phyloP scores from a whole-genome alignment of 2,888 invertebrate genomes.

The Spodoptera exigua region DNA sequence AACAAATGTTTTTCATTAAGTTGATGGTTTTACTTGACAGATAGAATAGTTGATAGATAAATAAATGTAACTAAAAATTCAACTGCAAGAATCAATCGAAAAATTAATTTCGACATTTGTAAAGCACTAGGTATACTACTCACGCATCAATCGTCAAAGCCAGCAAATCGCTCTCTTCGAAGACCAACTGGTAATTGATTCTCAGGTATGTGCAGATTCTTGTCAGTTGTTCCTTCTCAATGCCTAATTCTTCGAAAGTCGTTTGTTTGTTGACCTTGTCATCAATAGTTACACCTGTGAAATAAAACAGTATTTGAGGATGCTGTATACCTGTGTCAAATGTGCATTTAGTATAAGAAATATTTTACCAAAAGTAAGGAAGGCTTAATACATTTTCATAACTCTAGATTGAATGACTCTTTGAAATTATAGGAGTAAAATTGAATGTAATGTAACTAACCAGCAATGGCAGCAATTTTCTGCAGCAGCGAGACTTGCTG shows the following conservation, averaged over 20 bases:
- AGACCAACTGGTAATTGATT: constrained; percentile 24
- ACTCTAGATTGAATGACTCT: too few species aligned
- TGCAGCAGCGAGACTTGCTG: constrained; percentile 31
- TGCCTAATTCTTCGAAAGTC: constrained; percentile 40
- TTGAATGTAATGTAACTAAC: constrained; percentile 6
- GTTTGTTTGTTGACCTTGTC: constrained; percentile 3
- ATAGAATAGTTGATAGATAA: background rate
- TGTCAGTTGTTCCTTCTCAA: constrained; percentile 16
- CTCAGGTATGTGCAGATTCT: constrained; percentile 13
- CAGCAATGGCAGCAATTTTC: constrained; percentile 35
- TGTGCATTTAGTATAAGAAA: too few species aligned
- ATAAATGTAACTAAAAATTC: too few species aligned
- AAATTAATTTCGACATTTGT: too few species aligned
- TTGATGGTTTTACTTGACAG: background rate
- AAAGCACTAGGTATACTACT: too few species aligned
- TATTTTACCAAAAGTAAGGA: too few species aligned
- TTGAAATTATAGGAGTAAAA: too few species aligned
- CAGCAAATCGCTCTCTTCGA: constrained; percentile 21
- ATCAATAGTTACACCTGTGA: constrained; percentile 20
- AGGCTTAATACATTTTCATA: too few species aligned
- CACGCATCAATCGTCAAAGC: constrained; percentile 35
- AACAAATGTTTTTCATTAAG: background rate
- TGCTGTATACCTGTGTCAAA: too few species aligned
- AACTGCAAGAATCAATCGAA: too few species aligned
- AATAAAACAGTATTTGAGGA: background rate